phyloP scores from a whole-genome alignment of 2,113 vertebrate genomes.

The Ochotona princeps region DNA sequence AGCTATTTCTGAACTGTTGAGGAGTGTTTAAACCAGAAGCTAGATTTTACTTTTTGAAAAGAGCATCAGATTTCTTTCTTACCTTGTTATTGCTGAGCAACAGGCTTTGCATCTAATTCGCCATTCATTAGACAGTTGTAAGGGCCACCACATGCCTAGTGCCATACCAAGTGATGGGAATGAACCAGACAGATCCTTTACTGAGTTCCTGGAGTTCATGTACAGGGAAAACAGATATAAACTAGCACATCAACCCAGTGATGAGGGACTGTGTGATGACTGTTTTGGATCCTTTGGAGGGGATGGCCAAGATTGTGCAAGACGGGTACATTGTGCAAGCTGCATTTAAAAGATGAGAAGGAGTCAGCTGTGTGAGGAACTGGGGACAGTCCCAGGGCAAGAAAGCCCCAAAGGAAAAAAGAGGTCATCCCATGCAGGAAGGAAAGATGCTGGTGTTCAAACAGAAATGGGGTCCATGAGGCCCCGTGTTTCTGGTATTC shows the following conservation, averaged over 20 bases:
- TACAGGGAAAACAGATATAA: not conserved
- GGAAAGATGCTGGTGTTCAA: not conserved
- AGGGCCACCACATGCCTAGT: not conserved
- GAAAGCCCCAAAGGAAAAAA: not conserved
- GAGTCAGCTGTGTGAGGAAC: no score
- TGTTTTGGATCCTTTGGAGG: not conserved
- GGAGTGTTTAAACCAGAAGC: not conserved
- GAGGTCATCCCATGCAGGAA: not conserved
- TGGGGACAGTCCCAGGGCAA: not conserved
- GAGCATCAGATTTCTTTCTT: not conserved
- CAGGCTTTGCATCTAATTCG: not conserved
- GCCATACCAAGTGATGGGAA: not conserved
- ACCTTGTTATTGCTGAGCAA: not conserved
- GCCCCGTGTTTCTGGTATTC: no score
- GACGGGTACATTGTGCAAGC: no score
- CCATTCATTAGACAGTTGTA: not conserved
- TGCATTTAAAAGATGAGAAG: not conserved
- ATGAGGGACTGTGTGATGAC: not conserved
- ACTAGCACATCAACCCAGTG: not conserved
- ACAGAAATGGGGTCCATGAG: not conserved
- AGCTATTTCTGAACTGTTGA: not conserved
- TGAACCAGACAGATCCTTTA: not conserved
- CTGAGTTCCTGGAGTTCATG: not conserved
- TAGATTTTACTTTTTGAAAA: not conserved
- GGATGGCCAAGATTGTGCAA: not conserved